A percentile compares a stretch with the other conserved stretches of the same genome.
phyloP scores from a whole-genome alignment of 2,113 vertebrate genomes.

The Phyllostomus discolor region DNA sequence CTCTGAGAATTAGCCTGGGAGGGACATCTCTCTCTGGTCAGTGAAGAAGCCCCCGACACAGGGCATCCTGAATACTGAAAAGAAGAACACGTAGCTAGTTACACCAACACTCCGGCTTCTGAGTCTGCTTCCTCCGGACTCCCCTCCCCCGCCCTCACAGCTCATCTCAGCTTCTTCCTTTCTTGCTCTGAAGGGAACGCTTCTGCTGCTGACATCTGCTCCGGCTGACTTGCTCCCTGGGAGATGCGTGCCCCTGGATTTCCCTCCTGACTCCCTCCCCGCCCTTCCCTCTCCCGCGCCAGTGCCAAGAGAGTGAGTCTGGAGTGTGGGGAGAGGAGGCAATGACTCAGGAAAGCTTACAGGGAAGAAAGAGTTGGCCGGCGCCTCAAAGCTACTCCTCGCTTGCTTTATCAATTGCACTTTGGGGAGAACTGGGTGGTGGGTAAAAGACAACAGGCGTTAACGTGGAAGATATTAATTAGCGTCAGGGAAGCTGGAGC shows the following conservation, averaged over 20 bases:
- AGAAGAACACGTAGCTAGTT: not conserved
- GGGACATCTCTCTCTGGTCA: not conserved
- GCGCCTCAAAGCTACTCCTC: not conserved
- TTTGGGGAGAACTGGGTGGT: not conserved
- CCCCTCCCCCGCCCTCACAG: not conserved
- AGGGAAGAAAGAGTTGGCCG: not conserved
- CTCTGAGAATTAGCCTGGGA: not conserved
- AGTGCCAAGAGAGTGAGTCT: not conserved
- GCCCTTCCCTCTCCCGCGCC: not conserved
- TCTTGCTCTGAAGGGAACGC: not conserved
- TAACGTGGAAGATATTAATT: not conserved
- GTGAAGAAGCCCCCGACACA: not conserved
- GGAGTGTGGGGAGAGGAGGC: not conserved
- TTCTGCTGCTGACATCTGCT: not conserved
- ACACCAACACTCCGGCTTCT: not conserved
- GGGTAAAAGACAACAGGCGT: not conserved
- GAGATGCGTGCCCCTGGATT: accelerated
- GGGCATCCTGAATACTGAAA: not conserved
- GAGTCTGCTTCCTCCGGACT: too few species aligned
- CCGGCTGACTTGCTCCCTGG: not conserved
- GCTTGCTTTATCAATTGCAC: not conserved
- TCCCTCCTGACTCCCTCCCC: not conserved
- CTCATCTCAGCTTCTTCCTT: not conserved
- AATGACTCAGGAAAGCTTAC: not conserved
- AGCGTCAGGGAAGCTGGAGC: not conserved